A percentile compares a stretch with the other conserved stretches of the same genome.
phyloP scores from a whole-genome alignment of 2,113 vertebrate species.

The Diglossa brunneiventris region DNA sequence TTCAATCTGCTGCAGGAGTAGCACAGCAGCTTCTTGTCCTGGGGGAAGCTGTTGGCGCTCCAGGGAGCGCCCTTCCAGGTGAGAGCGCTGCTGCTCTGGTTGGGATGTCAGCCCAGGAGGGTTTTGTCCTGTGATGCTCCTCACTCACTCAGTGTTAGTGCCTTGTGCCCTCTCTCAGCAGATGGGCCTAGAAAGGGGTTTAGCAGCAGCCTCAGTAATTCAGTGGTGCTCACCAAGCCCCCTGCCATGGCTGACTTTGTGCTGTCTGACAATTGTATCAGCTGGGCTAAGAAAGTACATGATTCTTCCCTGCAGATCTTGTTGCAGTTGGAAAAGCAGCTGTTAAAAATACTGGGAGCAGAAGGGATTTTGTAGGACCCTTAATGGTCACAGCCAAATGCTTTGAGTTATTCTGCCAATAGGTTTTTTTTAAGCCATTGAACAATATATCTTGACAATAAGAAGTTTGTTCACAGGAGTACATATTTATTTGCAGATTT shows the following conservation, averaged over 20 bases:
- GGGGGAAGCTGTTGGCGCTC: not conserved
- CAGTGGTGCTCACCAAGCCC: not conserved
- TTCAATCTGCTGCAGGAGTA: accelerated
- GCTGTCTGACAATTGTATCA: not conserved
- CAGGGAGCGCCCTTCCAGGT: accelerated
- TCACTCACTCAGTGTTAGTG: not conserved
- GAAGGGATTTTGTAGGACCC: not conserved
- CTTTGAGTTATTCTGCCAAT: not conserved
- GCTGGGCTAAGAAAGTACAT: not conserved
- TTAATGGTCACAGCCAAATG: not conserved
- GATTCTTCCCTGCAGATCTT: not conserved
- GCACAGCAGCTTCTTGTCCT: not conserved
- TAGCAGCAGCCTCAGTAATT: not conserved
- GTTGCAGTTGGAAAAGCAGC: not conserved
- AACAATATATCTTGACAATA: not conserved
- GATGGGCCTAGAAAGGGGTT: not conserved
- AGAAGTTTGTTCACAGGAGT: not conserved
- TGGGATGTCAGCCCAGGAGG: not conserved
- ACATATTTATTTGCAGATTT: not conserved
- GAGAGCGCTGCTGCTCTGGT: not conserved
- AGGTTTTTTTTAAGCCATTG: not conserved
- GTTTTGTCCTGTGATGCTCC: not conserved
- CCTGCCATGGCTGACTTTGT: not conserved
- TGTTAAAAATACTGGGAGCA: not conserved
- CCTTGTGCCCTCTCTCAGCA: not conserved